A percentile compares a stretch with the other conserved stretches of the same genome.
phyloP scores from a whole-genome alignment of 2,888 invertebrate genomes.

The Ceraclea dissimilis region DNA sequence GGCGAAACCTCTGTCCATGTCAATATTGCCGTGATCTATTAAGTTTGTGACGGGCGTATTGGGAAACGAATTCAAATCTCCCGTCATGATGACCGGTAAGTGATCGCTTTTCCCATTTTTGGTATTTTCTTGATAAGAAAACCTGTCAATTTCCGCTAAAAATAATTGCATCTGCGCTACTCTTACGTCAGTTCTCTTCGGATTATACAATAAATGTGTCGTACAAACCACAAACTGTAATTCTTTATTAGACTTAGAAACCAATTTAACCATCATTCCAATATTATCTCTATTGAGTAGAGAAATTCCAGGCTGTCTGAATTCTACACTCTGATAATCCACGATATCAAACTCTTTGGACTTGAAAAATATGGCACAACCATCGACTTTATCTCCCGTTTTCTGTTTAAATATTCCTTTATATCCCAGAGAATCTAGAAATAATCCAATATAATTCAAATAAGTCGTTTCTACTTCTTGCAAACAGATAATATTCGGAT shows the following conservation, averaged over 20 bases:
- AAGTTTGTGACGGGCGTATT: slow-evolving; percentile 63
- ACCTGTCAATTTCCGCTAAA: slow-evolving; percentile 75
- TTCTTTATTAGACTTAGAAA: slow-evolving; percentile 42
- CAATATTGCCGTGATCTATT: slow-evolving; percentile 55
- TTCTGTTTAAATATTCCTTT: slow-evolving; percentile 73
- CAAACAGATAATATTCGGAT: slow-evolving; percentile 64
- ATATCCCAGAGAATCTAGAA: slow-evolving; percentile 56
- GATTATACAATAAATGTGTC: slow-evolving; percentile 93
- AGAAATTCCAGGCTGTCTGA: slow-evolving; percentile 51
- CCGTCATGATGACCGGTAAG: slow-evolving; percentile 77
- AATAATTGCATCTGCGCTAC: slow-evolving; percentile 81
- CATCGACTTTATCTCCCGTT: slow-evolving; percentile 74
- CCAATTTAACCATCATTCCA: slow-evolving; percentile 70
- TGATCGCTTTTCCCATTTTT: slow-evolving; percentile 39
- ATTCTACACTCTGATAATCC: slow-evolving; percentile 60
- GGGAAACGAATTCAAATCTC: slow-evolving; percentile 87
- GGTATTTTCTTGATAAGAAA: slow-evolving; percentile 47
- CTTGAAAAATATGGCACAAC: slow-evolving; percentile 84
- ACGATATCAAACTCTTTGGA: slow-evolving; percentile 56
- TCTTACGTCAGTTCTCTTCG: slow-evolving; percentile 78
- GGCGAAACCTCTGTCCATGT: slow-evolving; percentile 29
- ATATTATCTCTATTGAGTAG: slow-evolving; percentile 82
- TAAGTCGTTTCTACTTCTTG: slow-evolving; percentile 89
- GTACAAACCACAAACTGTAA: slow-evolving; percentile 73
- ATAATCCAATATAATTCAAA: slow-evolving; percentile 52